Base-by-base conservation (phyloP, 2,888 invertebrate genomes). In the Corbicula japonica region DNA sequence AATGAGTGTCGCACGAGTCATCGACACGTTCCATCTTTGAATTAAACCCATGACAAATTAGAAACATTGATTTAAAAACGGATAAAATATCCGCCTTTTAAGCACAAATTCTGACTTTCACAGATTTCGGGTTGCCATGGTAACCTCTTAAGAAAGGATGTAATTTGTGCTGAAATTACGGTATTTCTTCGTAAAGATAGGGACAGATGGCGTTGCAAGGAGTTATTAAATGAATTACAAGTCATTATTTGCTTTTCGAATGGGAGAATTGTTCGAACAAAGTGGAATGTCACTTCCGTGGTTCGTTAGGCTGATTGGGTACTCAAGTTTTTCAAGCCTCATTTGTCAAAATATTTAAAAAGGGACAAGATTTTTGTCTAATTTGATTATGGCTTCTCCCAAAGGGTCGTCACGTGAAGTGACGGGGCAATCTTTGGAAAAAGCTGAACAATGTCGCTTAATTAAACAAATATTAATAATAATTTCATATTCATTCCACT, bases 121-220 rank as follows among this genome's bases (percentile, higher is more conserved):
- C 41, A 44, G 52, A 56, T 44, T 41, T 32, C 28, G 44, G n/a
- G 65, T 63, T 56, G 21, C 54, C 56, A 30, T 48, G 35, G 56
- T 48, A 48, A 65, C 58, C 48, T 26, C 38, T 48, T 68, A 30
- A 61, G 30, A 38, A 61, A 66, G 35, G 74, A 54, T 28, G 41
- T 58, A 66, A 72, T 72, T 66, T 66, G 65, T 76, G 71, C 61
- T 66, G 62, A 76, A 71, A 72, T 71, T 68, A 50, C 61, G 30
- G 28, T 32, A 60, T 65, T 35, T 52, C 41, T 48, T 60, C 60
- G 70, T 44, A 35, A 48, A 54, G 34, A 76, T 44, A 35, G 52
- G 54, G 66, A 38, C 76, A 76, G 76, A 71, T 76, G 76, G 71
- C 44, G 50, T 26, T 23, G 58, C 12, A 48, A 48, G 18, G 46